A percentile compares a stretch with the other conserved stretches of the same genome.
phyloP scores from a whole-genome alignment of 2,888 invertebrate species.

The Mimachlamys varia region DNA sequence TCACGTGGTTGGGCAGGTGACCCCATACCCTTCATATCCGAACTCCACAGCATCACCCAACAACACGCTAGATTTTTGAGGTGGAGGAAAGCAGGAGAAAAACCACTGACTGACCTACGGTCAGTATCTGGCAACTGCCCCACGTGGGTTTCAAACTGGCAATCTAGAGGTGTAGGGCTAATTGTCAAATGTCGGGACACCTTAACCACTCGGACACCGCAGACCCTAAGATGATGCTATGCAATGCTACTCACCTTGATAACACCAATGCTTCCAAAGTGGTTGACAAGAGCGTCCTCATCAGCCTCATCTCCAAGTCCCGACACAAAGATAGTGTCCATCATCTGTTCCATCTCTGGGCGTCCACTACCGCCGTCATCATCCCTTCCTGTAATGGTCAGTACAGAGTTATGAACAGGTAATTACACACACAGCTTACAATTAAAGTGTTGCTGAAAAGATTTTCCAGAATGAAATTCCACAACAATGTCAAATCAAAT shows the following conservation, averaged over 20 bases:
- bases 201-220: no score
- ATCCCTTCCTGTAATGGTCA: not conserved
- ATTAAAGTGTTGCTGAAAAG: not conserved
- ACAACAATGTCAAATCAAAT: not conserved
- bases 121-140: no score
- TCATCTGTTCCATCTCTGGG: constrained; percentile 72
- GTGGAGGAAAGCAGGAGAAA: no score
- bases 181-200: no score
- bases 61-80: no score
- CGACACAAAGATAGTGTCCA: constrained; percentile 97
- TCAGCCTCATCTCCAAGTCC: constrained; percentile 93
- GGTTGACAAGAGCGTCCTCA: constrained; percentile 93
- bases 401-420: not conserved
- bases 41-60: no score
- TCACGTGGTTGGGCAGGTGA: no score
- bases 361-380: constrained; percentile 44
- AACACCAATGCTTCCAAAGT: constrained; percentile 97
- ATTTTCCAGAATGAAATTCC: not conserved
- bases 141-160: no score
- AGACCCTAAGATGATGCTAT: no score
- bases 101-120: no score
- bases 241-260: constrained; percentile 89
- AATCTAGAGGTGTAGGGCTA: no score
- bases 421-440: not conserved
- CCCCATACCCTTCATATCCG: no score